phyloP scores from a whole-genome alignment of 1,140 invertebrate species.

The Odontomachus brunneus region DNA sequence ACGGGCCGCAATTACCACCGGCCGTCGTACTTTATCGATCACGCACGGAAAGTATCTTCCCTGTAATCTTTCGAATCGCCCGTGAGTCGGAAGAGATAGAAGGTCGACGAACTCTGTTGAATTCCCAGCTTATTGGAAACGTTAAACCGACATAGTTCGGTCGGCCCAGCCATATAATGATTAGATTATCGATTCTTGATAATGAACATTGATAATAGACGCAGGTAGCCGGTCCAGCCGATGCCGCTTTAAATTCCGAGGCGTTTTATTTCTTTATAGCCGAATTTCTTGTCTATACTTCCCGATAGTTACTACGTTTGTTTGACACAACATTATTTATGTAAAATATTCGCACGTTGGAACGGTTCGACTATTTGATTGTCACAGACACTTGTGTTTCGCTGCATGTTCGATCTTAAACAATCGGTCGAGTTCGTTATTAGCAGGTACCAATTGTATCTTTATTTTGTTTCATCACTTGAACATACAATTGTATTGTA shows the following conservation, averaged over 20 bases:
- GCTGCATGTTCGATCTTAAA: too few relatives aligned
- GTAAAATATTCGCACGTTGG: too few relatives aligned
- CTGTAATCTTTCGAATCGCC: conserved; percentile 64
- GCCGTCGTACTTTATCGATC: conserved; percentile 62
- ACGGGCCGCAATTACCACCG: conserved; percentile 51
- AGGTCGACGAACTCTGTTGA: conserved; percentile 46
- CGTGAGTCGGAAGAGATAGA: conserved; percentile 30
- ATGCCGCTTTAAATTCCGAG: background rate
- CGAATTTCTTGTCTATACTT: too few relatives aligned
- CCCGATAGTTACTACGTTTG: too few relatives aligned
- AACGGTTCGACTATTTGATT: too few relatives aligned
- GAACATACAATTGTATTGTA: too few relatives aligned
- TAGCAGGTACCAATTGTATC: too few relatives aligned
- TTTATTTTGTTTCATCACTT: too few relatives aligned
- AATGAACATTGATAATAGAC: background rate
- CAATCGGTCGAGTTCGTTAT: too few relatives aligned
- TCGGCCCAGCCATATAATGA: conserved; percentile 3
- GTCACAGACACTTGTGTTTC: too few relatives aligned
- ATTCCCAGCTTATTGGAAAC: conserved; percentile 34
- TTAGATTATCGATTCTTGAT: background rate
- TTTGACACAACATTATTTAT: too few relatives aligned
- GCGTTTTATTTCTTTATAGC: too few relatives aligned
- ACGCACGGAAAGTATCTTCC: conserved; percentile 18
- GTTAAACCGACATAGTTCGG: conserved; percentile 1
- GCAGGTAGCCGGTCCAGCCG: background rate